Base-by-base conservation (phyloP, 2,888 invertebrate species). In the Pasiphila rectangulata region DNA sequence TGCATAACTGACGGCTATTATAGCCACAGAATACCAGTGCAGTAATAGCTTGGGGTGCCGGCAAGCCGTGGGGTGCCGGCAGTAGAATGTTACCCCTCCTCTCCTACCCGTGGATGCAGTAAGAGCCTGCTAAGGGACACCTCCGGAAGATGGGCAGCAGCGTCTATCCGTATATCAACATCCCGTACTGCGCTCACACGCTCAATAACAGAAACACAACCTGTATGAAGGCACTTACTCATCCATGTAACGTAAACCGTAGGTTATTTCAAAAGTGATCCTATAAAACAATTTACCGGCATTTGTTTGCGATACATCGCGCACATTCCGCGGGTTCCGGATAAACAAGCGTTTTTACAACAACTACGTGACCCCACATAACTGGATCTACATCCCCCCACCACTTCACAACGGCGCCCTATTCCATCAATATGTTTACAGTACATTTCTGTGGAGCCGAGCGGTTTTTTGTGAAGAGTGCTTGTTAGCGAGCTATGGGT, bases 291-390 rank as follows among this genome's bases (percentile, higher is more conserved):
- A 43, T 43, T 47, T 38, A 27, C 17, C 38, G 13, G 24, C 41
- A 36, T 39, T 21, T 43, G 43, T 43, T 39, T 43, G 48, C 42
- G 25, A 38, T 47, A 38, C 47, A 37, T 47, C 47, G 19, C 16
- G n/a, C 13, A 29, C 35, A 32, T 21, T n/a, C 37, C 43, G 32
- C 38, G 34, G 45, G 41, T 49, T 46, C 50, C 40, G 29, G 27
- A 54, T 38, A 54, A 56, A 51, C 50, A 56, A 45, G 20, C 43
- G 34, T 48, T 57, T 56, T 56, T 51, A 54, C 53, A 51, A 36
- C 50, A 30, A 34, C 37, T 36, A 51, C 61, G 61, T 56, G 61
- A 51, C 54, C 43, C 16, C 38, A 57, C 59, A 52, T 61, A 61
- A 58, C 51, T 41, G 51, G 51, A 54, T 48, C 47, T 52, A 52